Evolutionary conservation across 2,888 invertebrate species (phyloP), one percentile per base, ranked within the genome.

Genomic region (Nymphalis polychloros): DNA sequence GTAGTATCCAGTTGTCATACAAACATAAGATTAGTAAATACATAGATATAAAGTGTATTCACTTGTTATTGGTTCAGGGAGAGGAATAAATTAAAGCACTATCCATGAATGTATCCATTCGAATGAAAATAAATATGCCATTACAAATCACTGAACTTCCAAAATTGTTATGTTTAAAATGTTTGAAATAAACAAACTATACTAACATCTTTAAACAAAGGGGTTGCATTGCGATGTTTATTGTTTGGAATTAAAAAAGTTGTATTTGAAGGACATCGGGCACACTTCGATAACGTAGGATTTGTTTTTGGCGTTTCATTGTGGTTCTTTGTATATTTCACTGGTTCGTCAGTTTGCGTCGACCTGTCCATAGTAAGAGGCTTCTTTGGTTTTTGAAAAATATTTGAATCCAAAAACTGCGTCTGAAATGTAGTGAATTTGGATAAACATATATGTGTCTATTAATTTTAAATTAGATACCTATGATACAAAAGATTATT

Each of bases 181-280:
- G 6, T 35, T 35, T 35, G 2, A 10, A 41, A 19, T 49, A 16
- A 19, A 50, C 19, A 48, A 53, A n/a, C 27, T 48, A 27, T n/a
- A 59, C 55, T 72, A 63, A 75, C 76, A 41, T 72, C 52, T 68
- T 73, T 41, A 63, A 75, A 75, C 23, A 76, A 48, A 8, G 69
- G 66, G 23, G 57, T 8, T 19, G 59, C 48, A 16, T 48, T 47
- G 7, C 19, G 8, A 8, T 61, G 17, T n/a, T 35, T 46, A 62
- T 52, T 63, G 41, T 61, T 67, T 17, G 49, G 19, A n/a, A 49
- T 20, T n/a, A 65, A 55, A 10, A 67, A 20, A 17, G 59, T 46
- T 8, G 71, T 67, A 19, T 57, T 55, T 2, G 66, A 63, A 46
- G 60, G 35, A 27, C 57, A 27, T 17, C 47, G 63, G 1, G 47